Base-by-base conservation (phyloP, 2,888 invertebrate species). In the Nomada goodeniana region DNA sequence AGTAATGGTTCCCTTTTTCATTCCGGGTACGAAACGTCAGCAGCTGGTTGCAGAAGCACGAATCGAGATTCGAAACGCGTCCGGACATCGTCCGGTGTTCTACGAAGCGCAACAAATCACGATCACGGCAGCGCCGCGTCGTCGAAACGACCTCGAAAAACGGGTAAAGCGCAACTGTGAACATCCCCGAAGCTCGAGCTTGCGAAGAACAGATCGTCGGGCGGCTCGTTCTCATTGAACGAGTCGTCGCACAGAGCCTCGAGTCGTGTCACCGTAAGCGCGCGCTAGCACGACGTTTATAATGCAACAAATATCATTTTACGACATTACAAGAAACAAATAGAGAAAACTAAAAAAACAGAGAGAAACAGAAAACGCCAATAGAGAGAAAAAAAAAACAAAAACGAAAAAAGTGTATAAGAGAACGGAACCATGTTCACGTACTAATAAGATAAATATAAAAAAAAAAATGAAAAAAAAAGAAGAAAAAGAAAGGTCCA, bases 261-360 rank as follows among this genome's bases (percentile, higher is more conserved):
- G 63, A 50, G n/a, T 63, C 57, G 59, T 36, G 44, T 63, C 23
- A 50, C 55, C 44, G 52, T 61, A 29, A 67, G 50, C 73, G 77
- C 52, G 26, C 26, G 18, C 53, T 42, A 47, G 29, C 52, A 71
- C 53, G 36, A 47, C 63, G 55, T 47, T 73, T 26, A 47, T 13
- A 65, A 68, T 61, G 71, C 61, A 80, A 80, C 72, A 72, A 29
- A 23, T 65, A 50, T 65, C 18, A 74, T 67, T 10, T 72, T 79
- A 72, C 80, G 69, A 76, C 70, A 77, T 52, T 65, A 72, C 80
- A 71, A 65, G 36, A 61, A 80, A 73, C 64, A 11, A 15, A 47
- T 29, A 70, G 61, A 64, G 42, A 47, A 67, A 55, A 73, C 9
- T 47, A 50, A 53, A 74, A 74, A 59, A 23, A 59, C 9, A 72